Percentiles rank a stretch among this genome's conserved stretches.
These are phyloP conservation scores for Oreochromis niloticus DNA, from an alignment of 2,113 vertebrate species.

Conservation along the genomic window DNA sequence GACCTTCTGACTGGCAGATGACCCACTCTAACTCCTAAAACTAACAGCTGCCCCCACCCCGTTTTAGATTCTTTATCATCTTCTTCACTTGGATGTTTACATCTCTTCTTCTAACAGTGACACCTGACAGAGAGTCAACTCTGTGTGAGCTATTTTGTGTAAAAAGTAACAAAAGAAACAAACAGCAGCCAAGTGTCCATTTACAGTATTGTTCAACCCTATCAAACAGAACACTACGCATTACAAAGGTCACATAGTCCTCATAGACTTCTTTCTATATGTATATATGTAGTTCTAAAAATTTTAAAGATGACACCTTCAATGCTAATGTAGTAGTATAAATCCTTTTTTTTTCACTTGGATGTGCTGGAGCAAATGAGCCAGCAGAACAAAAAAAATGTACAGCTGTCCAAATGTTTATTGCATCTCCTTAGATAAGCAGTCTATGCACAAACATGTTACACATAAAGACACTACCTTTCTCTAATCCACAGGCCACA, in stretches of 20 bases:
- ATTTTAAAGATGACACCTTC: not conserved
- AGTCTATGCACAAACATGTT: not conserved
- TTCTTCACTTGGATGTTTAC: not conserved
- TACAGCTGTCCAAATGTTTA: not conserved
- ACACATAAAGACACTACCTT: slow-evolving; percentile 29
- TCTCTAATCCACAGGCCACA: slow-evolving; percentile 51
- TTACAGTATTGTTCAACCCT: not conserved
- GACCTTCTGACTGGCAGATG: not conserved
- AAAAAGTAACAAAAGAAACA: not conserved
- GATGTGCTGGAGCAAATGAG: not conserved
- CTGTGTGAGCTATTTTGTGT: not conserved
- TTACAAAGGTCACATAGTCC: not conserved
- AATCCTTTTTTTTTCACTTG: not conserved
- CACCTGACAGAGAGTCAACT: not conserved
- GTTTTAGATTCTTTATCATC: not conserved
- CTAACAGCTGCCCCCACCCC: not conserved
- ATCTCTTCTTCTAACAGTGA: not conserved
- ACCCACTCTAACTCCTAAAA: not conserved
- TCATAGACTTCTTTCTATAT: not conserved
- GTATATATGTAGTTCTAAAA: not conserved
- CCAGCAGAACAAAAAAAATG: not conserved
- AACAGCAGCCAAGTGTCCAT: not conserved
- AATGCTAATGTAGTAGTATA: not conserved
- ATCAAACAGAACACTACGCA: not conserved
- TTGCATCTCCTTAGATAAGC: not conserved